These are phyloP conservation scores for Thinocorus orbignyianus DNA, from an alignment of 2,113 vertebrate genomes.

Conservation along the genomic window DNA sequence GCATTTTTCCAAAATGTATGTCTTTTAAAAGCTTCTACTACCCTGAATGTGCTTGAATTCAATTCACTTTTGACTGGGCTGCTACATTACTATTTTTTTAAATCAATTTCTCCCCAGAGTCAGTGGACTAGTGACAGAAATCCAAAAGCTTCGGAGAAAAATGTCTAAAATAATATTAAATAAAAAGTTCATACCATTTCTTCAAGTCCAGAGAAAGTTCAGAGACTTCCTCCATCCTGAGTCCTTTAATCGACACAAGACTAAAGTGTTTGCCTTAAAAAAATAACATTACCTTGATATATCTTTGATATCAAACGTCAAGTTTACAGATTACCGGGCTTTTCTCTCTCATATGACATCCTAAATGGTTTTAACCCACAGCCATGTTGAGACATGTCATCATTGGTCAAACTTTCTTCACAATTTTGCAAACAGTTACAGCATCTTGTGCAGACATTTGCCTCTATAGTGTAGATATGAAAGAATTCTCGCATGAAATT, in stretches of 20 bases:
- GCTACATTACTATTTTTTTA: neutral
- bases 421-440: neutral
- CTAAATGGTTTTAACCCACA: neutral
- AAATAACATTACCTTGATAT: neutral
- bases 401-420: neutral
- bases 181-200: conserved; percentile 45
- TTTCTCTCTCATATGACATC: neutral
- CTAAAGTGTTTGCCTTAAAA: neutral
- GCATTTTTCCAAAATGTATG: conserved; percentile 32
- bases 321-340: neutral
- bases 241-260: neutral
- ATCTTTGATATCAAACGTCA: neutral
- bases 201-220: neutral
- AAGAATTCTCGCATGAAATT: neutral
- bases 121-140: neutral
- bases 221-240: neutral
- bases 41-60: neutral
- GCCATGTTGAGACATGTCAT: neutral
- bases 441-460: neutral
- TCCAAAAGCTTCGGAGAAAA: conserved; percentile 50
- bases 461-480: neutral
- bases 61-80: neutral
- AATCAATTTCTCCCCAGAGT: neutral
- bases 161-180: conserved; percentile 49
- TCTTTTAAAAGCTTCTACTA: neutral